Conservation (phyloP, 30 jellyfish, hydroid and myxozoan genomes). For the Nemopilema nomurai region DNA sequence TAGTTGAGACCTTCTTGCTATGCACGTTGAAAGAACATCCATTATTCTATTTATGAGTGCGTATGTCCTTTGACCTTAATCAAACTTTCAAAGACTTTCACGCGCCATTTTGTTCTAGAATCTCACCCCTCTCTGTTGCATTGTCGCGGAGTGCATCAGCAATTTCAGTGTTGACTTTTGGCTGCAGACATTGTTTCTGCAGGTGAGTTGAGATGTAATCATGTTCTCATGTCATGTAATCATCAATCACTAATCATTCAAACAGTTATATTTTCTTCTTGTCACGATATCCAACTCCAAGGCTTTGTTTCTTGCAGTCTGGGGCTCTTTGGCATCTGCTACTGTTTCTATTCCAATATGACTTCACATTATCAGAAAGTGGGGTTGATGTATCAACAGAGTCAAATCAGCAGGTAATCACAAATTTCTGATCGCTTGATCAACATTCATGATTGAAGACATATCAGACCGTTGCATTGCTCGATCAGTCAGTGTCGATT, state of each 20-base stretch:
- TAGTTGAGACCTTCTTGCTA: too few species aligned
- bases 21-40: too few species aligned
- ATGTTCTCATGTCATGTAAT: too few species aligned
- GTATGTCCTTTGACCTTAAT: too few species aligned
- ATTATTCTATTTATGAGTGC: too few species aligned
- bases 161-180: conserved; percentile 91
- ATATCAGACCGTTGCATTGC: too few species aligned
- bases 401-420: conserved; percentile 85
- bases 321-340: conserved; percentile 96
- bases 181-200: conserved; percentile 91
- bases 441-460: too few species aligned
- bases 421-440: too few species aligned
- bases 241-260: too few species aligned
- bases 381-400: conserved; percentile 88
- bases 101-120: conserved; percentile 60
- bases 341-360: conserved; percentile 79
- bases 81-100: too few species aligned
- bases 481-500: too few species aligned
- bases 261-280: too few species aligned
- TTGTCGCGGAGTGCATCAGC: conserved; percentile 82
- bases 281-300: background rate
- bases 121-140: conserved; percentile 79
- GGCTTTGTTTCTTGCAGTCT: conserved; percentile 57
- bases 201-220: conserved; percentile 43
- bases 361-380: conserved; percentile 93